Evolutionary conservation across 2,888 invertebrate species (phyloP), one percentile per base, ranked within the genome.

Genomic region (Vanessa cardui): DNA sequence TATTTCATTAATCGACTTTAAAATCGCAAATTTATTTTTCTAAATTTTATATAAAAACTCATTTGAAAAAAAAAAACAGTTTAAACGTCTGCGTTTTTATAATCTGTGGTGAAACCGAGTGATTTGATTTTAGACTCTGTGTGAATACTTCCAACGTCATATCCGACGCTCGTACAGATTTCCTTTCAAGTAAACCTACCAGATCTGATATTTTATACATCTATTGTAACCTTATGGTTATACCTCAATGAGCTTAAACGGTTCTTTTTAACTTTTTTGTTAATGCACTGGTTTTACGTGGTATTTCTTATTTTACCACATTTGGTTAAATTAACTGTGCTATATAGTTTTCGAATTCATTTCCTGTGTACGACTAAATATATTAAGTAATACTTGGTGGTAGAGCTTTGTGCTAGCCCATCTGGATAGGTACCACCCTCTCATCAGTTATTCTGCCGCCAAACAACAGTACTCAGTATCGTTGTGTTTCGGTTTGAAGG

Each of bases 121-220:
- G 84, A 87, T 84, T 82, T 76, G 72, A 77, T 76, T 78, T 77
- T 76, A 77, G 78, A 77, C 82, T 80, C 83, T 82, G 77, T 79
- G 80, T 81, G 82, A 81, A 80, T 80, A 80, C 78, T 50, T 60
- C 80, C 80, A 77, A 79, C 81, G 76, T 81, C 78, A 81, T 76
- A 84, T 83, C 82, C 81, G 77, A 74, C 77, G 77, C 39, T 56
- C 56, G 78, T 81, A 80, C 81, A 83, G 84, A 84, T 85, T 83
- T 84, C 81, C 82, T 79, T 80, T 81, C 78, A 80, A 78, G 67
- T 68, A 66, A 71, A 60, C 50, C 70, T 73, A 74, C 75, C 74
- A 74, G 74, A 72, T 62, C 58, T 54, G 66, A 63, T 62, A 71
- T 66, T 68, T 70, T 64, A 66, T 68, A 68, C 65, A 59, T 44